phyloP scores from a whole-genome alignment of 2,888 invertebrate species.

The Erpobdella octoculata region DNA sequence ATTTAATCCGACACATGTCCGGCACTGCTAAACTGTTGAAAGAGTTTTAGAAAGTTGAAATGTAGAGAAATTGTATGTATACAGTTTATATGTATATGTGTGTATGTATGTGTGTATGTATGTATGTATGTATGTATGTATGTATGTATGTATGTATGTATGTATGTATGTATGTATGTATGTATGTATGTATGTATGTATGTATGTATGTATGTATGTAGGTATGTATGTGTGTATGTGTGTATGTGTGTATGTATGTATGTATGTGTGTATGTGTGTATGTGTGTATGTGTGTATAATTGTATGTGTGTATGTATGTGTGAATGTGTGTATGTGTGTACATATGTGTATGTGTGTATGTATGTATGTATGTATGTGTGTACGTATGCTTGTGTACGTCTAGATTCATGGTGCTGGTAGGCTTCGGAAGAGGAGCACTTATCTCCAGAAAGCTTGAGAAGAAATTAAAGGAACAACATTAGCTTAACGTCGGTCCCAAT shows the following conservation, averaged over 20 bases:
- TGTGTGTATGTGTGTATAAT: too few relatives aligned
- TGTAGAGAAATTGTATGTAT: too few relatives aligned
- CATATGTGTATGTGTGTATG: too few relatives aligned
- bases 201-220: background rate
- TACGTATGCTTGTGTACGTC: background rate
- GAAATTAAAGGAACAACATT: slow-evolving; percentile 13
- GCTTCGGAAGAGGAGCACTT: background rate
- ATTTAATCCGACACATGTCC: too few relatives aligned
- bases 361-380: too few relatives aligned
- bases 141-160: background rate
- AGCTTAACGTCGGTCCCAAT: slow-evolving; percentile 12
- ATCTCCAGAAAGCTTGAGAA: slow-evolving; percentile 1
- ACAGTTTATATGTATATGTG: too few relatives aligned
- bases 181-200: background rate
- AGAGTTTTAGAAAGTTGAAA: too few relatives aligned
- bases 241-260: background rate
- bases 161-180: background rate
- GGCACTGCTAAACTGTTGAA: too few relatives aligned
- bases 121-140: background rate
- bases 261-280: background rate
- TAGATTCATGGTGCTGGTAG: background rate
- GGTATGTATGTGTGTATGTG: background rate
- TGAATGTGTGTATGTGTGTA: background rate
- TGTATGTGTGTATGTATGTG: too few relatives aligned
- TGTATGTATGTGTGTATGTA: too few relatives aligned